phyloP scores from a whole-genome alignment of 2,797 vertebrate genomes.

The Esox lucius region DNA sequence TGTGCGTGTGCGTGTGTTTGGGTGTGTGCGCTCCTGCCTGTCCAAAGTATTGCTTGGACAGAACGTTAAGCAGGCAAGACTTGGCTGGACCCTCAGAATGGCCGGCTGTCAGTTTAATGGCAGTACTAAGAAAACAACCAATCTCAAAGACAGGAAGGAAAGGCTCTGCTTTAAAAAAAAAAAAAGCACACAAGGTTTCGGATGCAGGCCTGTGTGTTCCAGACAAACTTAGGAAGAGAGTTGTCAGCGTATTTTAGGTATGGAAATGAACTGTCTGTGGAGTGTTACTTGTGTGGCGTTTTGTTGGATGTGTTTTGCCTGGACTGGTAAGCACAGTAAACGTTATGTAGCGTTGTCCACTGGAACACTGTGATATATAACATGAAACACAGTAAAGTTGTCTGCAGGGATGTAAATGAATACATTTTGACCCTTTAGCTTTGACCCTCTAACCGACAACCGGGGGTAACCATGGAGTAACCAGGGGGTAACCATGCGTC shows the following conservation, averaged over 20 bases:
- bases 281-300: not conserved
- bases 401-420: not conserved
- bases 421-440: not conserved
- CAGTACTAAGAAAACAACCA: slow-evolving; percentile 37
- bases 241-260: slow-evolving; percentile 15
- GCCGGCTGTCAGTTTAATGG: slow-evolving; percentile 40
- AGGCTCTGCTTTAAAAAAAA: slow-evolving; percentile 19
- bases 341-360: no score
- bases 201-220: slow-evolving; percentile 13
- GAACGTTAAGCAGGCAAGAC: slow-evolving; percentile 7
- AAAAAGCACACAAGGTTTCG: not conserved
- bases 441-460: not conserved
- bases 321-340: not conserved
- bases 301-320: not conserved
- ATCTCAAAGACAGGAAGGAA: slow-evolving; percentile 35
- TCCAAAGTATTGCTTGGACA: slow-evolving; percentile 2
- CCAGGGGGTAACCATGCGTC: not conserved
- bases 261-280: slow-evolving; percentile 14
- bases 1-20: slow-evolving; percentile 9
- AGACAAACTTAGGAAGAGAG: slow-evolving; percentile 18
- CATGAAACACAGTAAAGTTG: no score
- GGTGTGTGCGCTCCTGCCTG: slow-evolving; percentile 10
- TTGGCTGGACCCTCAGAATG: slow-evolving; percentile 32
- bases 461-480: no score
- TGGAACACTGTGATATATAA: not conserved